Conservation (phyloP, 2,888 invertebrate species). For the Thysanoteuthis rhombus region DNA sequence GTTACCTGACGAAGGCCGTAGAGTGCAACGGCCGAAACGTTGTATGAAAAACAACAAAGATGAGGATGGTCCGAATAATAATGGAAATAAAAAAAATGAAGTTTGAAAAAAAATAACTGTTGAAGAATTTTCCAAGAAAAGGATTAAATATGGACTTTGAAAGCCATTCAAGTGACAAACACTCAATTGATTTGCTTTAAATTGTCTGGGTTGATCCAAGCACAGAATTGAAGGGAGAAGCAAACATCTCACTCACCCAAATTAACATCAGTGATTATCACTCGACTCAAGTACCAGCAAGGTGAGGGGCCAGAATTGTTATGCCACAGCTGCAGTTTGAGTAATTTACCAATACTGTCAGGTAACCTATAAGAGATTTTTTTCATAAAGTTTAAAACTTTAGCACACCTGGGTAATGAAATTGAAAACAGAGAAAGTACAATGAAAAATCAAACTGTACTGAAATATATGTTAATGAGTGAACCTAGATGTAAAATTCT, state of each 20-base stretch:
- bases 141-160: too few relatives aligned
- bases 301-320: slow-evolving; percentile 66
- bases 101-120: too few relatives aligned
- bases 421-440: background rate
- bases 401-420: background rate
- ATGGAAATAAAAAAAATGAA: background rate
- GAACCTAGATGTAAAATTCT: too few relatives aligned
- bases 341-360: slow-evolving; percentile 64
- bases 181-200: too few relatives aligned
- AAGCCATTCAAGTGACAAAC: too few relatives aligned
- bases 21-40: too few relatives aligned
- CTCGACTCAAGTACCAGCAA: slow-evolving; percentile 67
- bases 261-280: slow-evolving; percentile 64
- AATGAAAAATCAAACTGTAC: background rate
- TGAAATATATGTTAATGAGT: too few relatives aligned
- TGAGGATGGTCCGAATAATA: too few relatives aligned
- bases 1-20: too few relatives aligned
- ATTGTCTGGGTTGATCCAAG: too few relatives aligned
- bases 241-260: slow-evolving; percentile 49
- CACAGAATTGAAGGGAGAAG: background rate
- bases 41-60: too few relatives aligned
- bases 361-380: slow-evolving; percentile 55
- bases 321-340: slow-evolving; percentile 68
- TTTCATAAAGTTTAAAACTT: background rate
- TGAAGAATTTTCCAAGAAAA: too few relatives aligned